Conservation (phyloP, 2,797 vertebrate genomes). For the Anabas testudineus region DNA sequence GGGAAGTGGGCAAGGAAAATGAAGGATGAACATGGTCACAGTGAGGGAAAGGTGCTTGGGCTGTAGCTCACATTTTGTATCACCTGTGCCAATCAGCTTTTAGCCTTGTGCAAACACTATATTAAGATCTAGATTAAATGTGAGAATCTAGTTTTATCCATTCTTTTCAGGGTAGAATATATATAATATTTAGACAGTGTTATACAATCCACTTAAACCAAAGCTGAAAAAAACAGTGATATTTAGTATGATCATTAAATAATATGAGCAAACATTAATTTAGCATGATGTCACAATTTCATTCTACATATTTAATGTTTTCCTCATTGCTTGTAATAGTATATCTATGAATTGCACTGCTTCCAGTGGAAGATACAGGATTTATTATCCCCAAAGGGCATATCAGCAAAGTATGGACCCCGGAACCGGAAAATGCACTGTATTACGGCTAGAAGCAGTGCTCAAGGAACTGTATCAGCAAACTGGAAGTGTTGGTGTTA, state of each 20-base stretch:
- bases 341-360: neutral
- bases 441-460: neutral
- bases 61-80: conserved; percentile 5
- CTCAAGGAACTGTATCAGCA: neutral
- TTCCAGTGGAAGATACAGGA: neutral
- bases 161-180: neutral
- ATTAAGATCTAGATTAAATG: neutral
- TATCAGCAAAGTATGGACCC: neutral
- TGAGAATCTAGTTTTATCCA: neutral
- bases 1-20: conserved; percentile 27
- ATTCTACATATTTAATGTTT: neutral
- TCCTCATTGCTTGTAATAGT: neutral
- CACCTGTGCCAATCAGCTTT: conserved; percentile 10
- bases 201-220: no score
- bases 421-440: neutral
- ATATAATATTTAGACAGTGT: neutral
- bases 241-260: no score
- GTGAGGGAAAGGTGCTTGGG: conserved; percentile 23
- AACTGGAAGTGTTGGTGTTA: no score
- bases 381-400: conserved; percentile 6
- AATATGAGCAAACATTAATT: no score
- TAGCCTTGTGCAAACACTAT: neutral
- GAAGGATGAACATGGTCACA: conserved; percentile 34
- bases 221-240: neutral
- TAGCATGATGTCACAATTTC: no score